Evolutionary conservation across 2,888 invertebrate genomes (phyloP).

Genomic region (Agrochola litura): DNA sequence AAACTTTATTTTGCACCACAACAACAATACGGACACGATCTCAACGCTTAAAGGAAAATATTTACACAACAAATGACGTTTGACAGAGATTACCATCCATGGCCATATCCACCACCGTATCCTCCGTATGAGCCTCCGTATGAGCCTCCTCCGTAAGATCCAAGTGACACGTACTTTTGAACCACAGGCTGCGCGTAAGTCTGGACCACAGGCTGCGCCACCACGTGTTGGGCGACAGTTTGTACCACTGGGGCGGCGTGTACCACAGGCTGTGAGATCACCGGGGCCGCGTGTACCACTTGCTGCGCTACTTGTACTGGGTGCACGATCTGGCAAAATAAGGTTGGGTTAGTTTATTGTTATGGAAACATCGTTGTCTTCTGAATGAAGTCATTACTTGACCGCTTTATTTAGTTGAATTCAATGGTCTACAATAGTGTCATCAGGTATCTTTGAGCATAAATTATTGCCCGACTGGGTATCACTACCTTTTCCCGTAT

Average conservation of each 20-base stretch:
- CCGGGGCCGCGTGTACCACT: conserved; percentile 66
- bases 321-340: conserved; percentile 73
- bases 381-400: not conserved
- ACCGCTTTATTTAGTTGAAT: not conserved
- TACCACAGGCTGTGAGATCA: conserved; percentile 57
- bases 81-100: conserved; percentile 81
- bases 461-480: not conserved
- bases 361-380: not conserved
- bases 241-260: conserved; percentile 64
- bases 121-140: conserved; percentile 49
- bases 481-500: too few species aligned
- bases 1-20: conserved; percentile 81
- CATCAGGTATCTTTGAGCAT: not conserved
- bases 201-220: conserved; percentile 76
- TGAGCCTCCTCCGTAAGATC: conserved; percentile 63
- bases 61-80: conserved; percentile 66
- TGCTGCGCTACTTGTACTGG: conserved; percentile 72
- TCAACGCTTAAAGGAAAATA: conserved; percentile 81
- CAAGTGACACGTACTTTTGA: conserved; percentile 71
- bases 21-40: conserved; percentile 82
- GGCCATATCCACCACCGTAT: conserved; percentile 69
- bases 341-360: not conserved
- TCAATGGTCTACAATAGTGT: not conserved
- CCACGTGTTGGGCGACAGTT: conserved; percentile 71
- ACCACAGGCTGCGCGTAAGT: conserved; percentile 76